phyloP scores from a whole-genome alignment of 2,888 invertebrate species.

The Embidobia sp. region DNA sequence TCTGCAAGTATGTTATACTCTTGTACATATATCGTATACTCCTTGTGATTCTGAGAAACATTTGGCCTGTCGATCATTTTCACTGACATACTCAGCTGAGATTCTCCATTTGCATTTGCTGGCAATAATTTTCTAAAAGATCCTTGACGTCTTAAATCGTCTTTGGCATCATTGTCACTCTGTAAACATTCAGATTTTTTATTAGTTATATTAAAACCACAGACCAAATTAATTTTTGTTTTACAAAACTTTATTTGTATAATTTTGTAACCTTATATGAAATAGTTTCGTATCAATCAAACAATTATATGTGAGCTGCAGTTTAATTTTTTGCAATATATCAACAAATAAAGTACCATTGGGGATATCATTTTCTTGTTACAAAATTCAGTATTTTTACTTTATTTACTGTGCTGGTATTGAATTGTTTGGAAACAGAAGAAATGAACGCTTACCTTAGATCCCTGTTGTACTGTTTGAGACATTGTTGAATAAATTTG shows the following conservation, averaged over 20 bases:
- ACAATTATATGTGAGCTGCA: too few species aligned
- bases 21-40: constrained; percentile 90
- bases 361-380: too few species aligned
- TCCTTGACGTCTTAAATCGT: constrained; percentile 83
- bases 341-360: too few species aligned
- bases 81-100: constrained; percentile 84
- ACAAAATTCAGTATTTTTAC: too few species aligned
- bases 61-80: constrained; percentile 83
- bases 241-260: too few species aligned
- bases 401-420: too few species aligned
- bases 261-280: too few species aligned
- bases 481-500: constrained; percentile 23
- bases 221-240: too few species aligned
- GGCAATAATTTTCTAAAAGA: constrained; percentile 84
- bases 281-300: too few species aligned
- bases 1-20: constrained; percentile 96
- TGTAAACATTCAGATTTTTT: too few species aligned
- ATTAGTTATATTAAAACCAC: too few species aligned
- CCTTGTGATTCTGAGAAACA: constrained; percentile 83
- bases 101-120: constrained; percentile 82
- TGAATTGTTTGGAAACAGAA: not conserved
- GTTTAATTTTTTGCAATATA: too few species aligned
- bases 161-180: constrained; percentile 75
- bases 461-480: constrained; percentile 19
- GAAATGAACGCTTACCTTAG: constrained; percentile 40